A percentile compares a stretch with the other conserved stretches of the same genome.
These are phyloP conservation scores for Elegia similella DNA, from an alignment of 2,888 invertebrate species.

Conservation along the genomic window DNA sequence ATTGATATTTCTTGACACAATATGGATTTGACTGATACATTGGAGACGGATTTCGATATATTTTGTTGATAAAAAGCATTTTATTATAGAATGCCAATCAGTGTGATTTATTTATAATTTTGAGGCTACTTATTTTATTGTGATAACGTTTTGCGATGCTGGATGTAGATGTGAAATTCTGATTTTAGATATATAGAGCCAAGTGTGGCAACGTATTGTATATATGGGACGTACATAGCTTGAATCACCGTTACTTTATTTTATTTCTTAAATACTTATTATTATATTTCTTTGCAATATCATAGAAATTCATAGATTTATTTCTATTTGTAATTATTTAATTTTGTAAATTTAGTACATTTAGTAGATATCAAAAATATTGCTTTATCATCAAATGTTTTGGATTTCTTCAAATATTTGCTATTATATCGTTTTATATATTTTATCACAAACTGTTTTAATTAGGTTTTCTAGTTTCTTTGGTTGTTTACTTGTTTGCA, in stretches of 20 bases:
- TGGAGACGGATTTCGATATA: neutral
- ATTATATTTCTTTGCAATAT: neutral
- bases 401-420: neutral
- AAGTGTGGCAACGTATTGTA: neutral
- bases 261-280: neutral
- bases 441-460: slow-evolving; percentile 12
- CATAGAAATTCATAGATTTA: neutral
- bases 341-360: slow-evolving; percentile 9
- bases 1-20: neutral
- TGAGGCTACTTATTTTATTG: slow-evolving; percentile 16
- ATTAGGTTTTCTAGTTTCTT: neutral
- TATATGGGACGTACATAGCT: neutral
- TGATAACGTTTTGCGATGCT: slow-evolving; percentile 5
- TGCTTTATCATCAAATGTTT: neutral
- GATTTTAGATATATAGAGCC: neutral
- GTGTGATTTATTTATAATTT: slow-evolving; percentile 14
- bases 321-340: slow-evolving; percentile 4
- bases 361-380: neutral
- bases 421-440: slow-evolving; percentile 12
- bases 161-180: neutral
- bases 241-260: neutral
- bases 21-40: slow-evolving; percentile 5
- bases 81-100: neutral
- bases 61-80: slow-evolving; percentile 1
- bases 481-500: neutral